phyloP scores from a whole-genome alignment of 2,113 vertebrate genomes.

The Tupaia tana region DNA sequence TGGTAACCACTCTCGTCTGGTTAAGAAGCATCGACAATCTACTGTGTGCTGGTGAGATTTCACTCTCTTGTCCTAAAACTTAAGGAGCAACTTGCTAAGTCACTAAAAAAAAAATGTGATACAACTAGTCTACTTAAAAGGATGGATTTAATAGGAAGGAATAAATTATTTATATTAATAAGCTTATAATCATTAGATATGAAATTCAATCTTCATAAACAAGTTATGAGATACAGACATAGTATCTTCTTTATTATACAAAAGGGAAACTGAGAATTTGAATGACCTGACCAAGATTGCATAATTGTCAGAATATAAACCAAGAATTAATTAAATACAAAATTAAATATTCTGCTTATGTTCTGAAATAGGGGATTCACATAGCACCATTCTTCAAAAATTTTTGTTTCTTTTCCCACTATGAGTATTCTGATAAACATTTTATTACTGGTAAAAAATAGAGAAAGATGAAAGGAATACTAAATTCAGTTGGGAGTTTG shows the following conservation, averaged over 20 bases:
- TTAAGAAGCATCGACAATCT: background rate
- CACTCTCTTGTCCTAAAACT: background rate
- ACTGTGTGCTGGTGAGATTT: background rate
- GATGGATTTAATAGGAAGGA: conserved; percentile 2
- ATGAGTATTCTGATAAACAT: background rate
- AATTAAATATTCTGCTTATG: background rate
- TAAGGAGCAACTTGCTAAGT: background rate
- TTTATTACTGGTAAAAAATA: background rate
- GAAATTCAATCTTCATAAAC: background rate
- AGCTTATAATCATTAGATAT: background rate
- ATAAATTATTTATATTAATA: background rate
- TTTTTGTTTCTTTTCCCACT: background rate
- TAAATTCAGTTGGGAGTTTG: background rate
- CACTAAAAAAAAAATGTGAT: background rate
- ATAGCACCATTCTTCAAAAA: background rate
- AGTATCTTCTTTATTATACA: background rate
- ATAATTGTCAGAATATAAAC: background rate
- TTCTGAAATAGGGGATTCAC: background rate
- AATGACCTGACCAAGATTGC: background rate
- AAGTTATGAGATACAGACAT: background rate
- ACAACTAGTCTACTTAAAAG: background rate
- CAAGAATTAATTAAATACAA: background rate
- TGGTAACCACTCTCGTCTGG: background rate
- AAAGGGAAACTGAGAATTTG: background rate
- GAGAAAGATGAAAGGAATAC: background rate